Percentiles rank a stretch among this genome's conserved stretches.
Conservation (phyloP, 2,113 vertebrate species). For the Physeter macrocephalus region DNA sequence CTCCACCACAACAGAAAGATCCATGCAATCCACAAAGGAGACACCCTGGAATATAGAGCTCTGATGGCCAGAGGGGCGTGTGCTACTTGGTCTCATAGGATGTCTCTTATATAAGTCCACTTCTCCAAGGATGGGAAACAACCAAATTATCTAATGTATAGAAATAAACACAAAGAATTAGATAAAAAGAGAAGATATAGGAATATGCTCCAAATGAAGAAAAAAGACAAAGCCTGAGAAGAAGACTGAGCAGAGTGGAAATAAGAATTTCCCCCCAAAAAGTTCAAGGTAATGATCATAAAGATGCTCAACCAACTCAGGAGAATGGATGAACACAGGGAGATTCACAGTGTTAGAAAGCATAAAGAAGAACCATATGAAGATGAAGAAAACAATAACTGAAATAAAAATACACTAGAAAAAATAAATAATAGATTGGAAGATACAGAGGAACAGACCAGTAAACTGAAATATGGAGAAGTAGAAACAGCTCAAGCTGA, state of each 20-base stretch:
- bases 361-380: not conserved
- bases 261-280: not conserved
- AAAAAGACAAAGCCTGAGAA: not conserved
- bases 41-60: too few relatives aligned
- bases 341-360: not conserved
- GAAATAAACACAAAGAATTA: not conserved
- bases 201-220: not conserved
- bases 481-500: not conserved
- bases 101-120: not conserved
- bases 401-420: not conserved
- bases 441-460: not conserved
- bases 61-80: not conserved
- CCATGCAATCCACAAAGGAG: too few relatives aligned
- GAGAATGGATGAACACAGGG: not conserved
- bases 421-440: not conserved
- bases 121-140: not conserved
- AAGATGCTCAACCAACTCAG: not conserved
- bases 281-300: not conserved
- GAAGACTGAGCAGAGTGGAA: not conserved
- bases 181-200: not conserved
- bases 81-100: not conserved
- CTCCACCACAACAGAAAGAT: too few relatives aligned
- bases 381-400: not conserved
- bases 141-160: not conserved
- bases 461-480: not conserved